These are phyloP conservation scores for Anser cygnoides DNA, from an alignment of 2,113 vertebrate genomes.

Conservation along the genomic window DNA sequence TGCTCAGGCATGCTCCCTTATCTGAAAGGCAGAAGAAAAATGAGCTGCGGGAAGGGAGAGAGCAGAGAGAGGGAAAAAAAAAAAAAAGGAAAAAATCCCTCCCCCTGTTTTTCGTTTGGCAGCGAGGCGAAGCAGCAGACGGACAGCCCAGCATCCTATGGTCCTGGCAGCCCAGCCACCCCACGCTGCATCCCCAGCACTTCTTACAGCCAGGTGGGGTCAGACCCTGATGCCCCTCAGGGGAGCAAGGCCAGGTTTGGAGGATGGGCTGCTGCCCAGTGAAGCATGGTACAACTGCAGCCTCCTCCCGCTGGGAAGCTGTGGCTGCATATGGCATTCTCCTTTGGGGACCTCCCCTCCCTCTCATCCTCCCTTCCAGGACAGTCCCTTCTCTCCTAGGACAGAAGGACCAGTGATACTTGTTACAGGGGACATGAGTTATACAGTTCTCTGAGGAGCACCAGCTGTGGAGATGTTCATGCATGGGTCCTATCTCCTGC, in stretches of 20 bases:
- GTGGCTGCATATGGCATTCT: not conserved
- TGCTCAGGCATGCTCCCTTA: slow-evolving; percentile 35
- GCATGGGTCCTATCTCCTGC: not conserved
- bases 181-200: not conserved
- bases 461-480: not conserved
- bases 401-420: not conserved
- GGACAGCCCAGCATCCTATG: not conserved
- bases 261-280: not conserved
- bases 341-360: not conserved
- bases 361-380: not conserved
- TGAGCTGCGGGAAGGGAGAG: not conserved
- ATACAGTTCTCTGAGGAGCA: not conserved
- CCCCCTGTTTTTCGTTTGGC: not conserved
- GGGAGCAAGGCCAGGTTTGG: not conserved
- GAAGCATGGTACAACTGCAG: not conserved
- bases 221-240: not conserved
- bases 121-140: not conserved
- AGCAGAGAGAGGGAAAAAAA: not conserved
- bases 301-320: not conserved
- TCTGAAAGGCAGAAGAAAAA: slow-evolving; percentile 61
- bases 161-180: not conserved
- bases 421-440: not conserved
- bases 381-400: not conserved
- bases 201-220: not conserved
- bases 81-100: not conserved